Conservation (phyloP, 1,140 invertebrate genomes). For the Cyclargus thomasi region DNA sequence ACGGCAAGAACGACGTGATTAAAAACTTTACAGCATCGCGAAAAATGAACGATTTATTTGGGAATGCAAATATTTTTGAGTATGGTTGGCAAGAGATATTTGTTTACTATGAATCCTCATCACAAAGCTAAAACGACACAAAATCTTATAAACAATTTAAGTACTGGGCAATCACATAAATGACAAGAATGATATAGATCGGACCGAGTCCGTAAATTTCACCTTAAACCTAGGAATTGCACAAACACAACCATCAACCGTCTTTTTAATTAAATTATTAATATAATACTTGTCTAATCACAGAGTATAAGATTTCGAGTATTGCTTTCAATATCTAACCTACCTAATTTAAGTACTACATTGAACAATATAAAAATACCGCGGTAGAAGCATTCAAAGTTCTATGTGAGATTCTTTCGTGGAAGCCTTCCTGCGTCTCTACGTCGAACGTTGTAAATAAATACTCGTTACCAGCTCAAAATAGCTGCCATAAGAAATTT, state of each 20-base stretch:
- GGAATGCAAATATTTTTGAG: too few species aligned
- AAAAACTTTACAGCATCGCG: too few species aligned
- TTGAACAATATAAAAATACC: slow-evolving; percentile 5
- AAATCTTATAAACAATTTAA: slow-evolving; percentile 26
- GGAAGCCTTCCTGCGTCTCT: neutral
- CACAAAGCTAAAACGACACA: slow-evolving; percentile 18
- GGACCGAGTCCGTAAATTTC: slow-evolving; percentile 50
- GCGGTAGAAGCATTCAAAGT: neutral
- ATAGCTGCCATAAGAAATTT: neutral
- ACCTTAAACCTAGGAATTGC: slow-evolving; percentile 68
- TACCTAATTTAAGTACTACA: slow-evolving; percentile 20
- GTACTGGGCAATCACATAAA: slow-evolving; percentile 29
- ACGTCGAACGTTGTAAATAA: neutral
- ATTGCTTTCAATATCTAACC: slow-evolving; percentile 51
- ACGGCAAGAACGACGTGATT: too few species aligned
- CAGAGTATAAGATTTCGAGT: slow-evolving; percentile 51
- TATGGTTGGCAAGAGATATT: neutral
- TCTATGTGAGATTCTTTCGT: neutral
- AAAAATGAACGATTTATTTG: too few species aligned
- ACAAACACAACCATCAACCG: slow-evolving; percentile 70
- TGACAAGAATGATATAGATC: slow-evolving; percentile 30
- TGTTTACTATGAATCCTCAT: neutral
- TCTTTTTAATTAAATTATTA: slow-evolving; percentile 53
- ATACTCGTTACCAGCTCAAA: neutral
- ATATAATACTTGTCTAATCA: slow-evolving; percentile 67